These are phyloP conservation scores for Bubo bubo DNA, from an alignment of 2,113 vertebrate genomes.

Conservation along the genomic window DNA sequence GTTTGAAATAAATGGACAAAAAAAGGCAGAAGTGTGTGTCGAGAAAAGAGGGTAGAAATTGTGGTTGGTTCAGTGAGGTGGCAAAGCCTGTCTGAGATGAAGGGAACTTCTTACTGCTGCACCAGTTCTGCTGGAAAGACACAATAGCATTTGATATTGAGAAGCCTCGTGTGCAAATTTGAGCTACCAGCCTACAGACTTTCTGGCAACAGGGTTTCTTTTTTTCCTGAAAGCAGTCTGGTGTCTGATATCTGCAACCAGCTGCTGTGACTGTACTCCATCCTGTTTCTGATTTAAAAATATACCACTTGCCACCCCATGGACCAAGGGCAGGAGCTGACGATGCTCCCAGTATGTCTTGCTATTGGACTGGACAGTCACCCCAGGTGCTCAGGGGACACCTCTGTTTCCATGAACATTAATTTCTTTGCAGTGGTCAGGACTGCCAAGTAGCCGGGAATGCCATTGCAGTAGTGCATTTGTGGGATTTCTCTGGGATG, in stretches of 20 bases:
- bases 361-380: fast-evolving
- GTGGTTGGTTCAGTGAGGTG: not conserved
- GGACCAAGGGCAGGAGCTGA: not conserved
- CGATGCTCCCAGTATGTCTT: fast-evolving
- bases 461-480: not conserved
- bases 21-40: not conserved
- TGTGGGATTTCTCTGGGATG: not conserved
- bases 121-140: not conserved
- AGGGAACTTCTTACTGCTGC: not conserved
- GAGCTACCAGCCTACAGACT: not conserved
- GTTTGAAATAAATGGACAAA: slow-evolving; percentile 27
- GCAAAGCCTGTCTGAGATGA: not conserved
- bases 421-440: not conserved
- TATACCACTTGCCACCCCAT: not conserved
- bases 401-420: not conserved
- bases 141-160: fast-evolving
- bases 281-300: not conserved
- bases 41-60: not conserved
- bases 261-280: not conserved
- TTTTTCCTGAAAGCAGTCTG: not conserved
- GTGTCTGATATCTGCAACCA: not conserved
- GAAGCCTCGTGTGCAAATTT: not conserved
- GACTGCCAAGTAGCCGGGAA: not conserved
- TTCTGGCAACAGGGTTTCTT: not conserved
- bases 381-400: not conserved